Base-by-base conservation (phyloP, 2,888 invertebrate genomes). In the Congeria kusceri region DNA sequence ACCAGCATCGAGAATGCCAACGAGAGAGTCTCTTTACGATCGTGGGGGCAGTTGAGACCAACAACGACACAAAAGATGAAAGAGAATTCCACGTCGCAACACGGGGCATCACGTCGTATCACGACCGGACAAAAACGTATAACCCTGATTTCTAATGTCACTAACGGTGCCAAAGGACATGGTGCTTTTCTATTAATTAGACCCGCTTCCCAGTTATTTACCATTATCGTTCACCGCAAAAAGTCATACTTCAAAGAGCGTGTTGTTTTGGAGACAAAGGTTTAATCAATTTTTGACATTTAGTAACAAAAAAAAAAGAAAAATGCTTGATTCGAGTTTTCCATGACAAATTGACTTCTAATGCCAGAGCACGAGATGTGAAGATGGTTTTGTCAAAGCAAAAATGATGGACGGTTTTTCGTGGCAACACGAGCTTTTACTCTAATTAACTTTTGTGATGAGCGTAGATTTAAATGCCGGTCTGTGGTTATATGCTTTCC, bases 281-380 rank as follows among this genome's bases (percentile, higher is more conserved):
- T 80, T 80, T 80, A 80, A 80, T 80, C 80, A 80, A 80, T 72
- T 80, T 80, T 80, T 75, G 75, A 76, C 71, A 80, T 80, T 80
- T 76, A 80, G 80, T 75, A 75, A 76, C 72, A 76, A 69, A 75
- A 76, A 58, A 75, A 76, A 80, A 76, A 75, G n/a, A 80, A 76
- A 76, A 80, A 76, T 80, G 80, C 59, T 67, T 72, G 72, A 68
- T 80, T 80, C 80, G 72, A 75, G 75, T 72, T 80, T 68, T 29
- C 44, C 58, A 72, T 80, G 80, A 80, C 76, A 76, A 80, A 80
- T 80, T 49, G 80, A 53, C 65, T 58, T 75, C 65, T 76, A 72
- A 80, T 80, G 68, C 53, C 68, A 76, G 76, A 76, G 61, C 80
- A 80, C 72, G 80, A 72, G 68, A 72, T 69, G 64, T 47, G 63